Evolutionary conservation across 2,113 vertebrate genomes (phyloP).

Genomic region (Pelmatolapia mariae): DNA sequence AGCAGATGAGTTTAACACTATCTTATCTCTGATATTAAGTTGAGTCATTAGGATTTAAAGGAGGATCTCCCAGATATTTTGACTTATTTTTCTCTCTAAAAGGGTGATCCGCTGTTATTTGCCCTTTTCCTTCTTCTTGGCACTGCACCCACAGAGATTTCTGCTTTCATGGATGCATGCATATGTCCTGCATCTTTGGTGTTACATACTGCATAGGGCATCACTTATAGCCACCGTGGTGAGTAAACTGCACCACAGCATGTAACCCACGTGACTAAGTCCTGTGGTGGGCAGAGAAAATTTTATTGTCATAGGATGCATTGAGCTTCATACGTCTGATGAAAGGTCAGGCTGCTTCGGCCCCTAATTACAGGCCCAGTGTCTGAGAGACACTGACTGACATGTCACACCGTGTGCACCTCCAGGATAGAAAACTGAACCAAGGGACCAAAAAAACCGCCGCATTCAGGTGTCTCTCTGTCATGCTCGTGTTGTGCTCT

Average conservation of each 20-base stretch:
- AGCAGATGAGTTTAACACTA: neutral
- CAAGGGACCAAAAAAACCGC: neutral
- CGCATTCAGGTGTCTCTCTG: neutral
- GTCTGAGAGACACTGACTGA: neutral
- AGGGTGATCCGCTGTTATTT: neutral
- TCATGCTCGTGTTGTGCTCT: neutral
- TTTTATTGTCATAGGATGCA: constrained; percentile 16
- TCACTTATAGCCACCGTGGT: neutral
- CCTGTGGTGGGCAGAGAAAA: neutral
- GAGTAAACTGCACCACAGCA: neutral
- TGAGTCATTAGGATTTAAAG: neutral
- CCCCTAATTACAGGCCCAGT: constrained; percentile 29
- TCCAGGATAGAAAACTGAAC: neutral
- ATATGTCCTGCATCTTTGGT: neutral
- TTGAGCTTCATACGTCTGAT: constrained; percentile 4
- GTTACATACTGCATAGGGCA: neutral
- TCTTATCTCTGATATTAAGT: neutral
- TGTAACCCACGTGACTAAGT: neutral
- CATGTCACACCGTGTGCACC: neutral
- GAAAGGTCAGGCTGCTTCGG: constrained; percentile 33
- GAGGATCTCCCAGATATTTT: neutral
- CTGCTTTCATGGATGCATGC: neutral
- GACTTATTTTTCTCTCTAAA: neutral
- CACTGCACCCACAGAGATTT: neutral
- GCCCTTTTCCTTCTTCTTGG: neutral